Conservation (phyloP, 53 echinoderm and acorn worm genomes). For the Echinometra lucunter region DNA sequence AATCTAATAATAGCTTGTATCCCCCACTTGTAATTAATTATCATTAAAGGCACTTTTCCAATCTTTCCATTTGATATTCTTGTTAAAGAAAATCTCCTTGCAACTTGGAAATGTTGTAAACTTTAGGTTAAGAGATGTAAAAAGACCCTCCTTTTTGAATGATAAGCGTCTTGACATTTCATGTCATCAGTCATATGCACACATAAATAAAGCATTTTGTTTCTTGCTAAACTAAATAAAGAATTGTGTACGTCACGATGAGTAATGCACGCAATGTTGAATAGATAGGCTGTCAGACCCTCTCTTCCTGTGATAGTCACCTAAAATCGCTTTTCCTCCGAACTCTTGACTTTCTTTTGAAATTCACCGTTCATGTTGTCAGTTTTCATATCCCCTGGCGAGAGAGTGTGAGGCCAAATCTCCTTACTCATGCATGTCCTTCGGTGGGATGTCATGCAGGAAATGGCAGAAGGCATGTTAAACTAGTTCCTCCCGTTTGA, state of each 20-base stretch:
- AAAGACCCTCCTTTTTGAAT: not conserved
- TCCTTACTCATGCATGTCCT: conserved; percentile 50
- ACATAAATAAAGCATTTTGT: not conserved
- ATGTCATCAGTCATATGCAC: not conserved
- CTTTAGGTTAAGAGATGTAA: too few species aligned
- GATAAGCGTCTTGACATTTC: not conserved
- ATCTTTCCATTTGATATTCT: too few species aligned
- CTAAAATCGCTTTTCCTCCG: conserved; percentile 5
- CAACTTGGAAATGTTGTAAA: too few species aligned
- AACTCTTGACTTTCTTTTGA: not conserved
- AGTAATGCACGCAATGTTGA: not conserved
- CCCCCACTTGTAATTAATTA: too few species aligned
- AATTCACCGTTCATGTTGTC: conserved; percentile 41
- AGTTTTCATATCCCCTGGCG: conserved; percentile 25
- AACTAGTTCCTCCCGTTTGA: conserved; percentile 43
- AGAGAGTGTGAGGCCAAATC: not conserved
- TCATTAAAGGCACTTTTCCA: too few species aligned
- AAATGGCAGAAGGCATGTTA: conserved; percentile 21
- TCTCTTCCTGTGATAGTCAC: conserved; percentile 20
- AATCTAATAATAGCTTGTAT: too few species aligned
- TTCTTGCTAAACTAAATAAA: not conserved
- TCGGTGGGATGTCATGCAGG: not conserved
- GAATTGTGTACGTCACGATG: not conserved
- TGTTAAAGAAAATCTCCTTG: too few species aligned
- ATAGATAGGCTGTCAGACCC: not conserved